Evolutionary conservation across 2,888 invertebrate genomes (phyloP), one percentile per base, ranked within the genome.

Genomic region (Epinotia bilunana): DNA sequence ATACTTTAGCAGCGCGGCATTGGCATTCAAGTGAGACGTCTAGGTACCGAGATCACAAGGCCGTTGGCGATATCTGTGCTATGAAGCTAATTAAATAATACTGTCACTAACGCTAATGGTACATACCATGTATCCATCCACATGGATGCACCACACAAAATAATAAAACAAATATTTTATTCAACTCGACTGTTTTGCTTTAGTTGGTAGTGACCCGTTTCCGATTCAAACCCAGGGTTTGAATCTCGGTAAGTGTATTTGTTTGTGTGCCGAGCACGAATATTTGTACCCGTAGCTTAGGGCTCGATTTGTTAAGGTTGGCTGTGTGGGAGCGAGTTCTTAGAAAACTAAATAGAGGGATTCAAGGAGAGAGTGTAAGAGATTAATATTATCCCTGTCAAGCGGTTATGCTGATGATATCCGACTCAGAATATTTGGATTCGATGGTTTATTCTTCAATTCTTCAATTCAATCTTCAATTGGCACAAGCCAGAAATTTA

Each of bases 21-120:
- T 91, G 91, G 88, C 90, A 91, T 90, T 91, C 90, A 91, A 87
- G 86, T 90, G 87, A 88, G 88, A 88, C 91, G 87, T 81, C 84
- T 80, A 82, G 86, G 84, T 87, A 88, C 85, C 83, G 87, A 87
- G 87, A 86, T 85, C 81, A 84, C 88, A 89, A 90, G 89, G 90
- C 86, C 88, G 87, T 83, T 83, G 82, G 80, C 83, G 80, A 83
- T 87, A 87, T 83, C 80, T 79, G 84, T 84, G 82, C 82, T 84
- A 84, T 84, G 79, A 84, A 84, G 16, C n/a, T 61, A 33, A 86
- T 88, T 83, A 82, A 77, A 80, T 75, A 74, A 74, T 76, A 77
- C 77, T 73, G 79, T 73, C 79, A 81, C 23, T 63, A 74, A 74
- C 67, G 74, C 43, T 63, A 75, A 70, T 74, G 73, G 70, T 49